phyloP scores from a whole-genome alignment of 2,113 vertebrate species.

The Notarius quadriscutis region DNA sequence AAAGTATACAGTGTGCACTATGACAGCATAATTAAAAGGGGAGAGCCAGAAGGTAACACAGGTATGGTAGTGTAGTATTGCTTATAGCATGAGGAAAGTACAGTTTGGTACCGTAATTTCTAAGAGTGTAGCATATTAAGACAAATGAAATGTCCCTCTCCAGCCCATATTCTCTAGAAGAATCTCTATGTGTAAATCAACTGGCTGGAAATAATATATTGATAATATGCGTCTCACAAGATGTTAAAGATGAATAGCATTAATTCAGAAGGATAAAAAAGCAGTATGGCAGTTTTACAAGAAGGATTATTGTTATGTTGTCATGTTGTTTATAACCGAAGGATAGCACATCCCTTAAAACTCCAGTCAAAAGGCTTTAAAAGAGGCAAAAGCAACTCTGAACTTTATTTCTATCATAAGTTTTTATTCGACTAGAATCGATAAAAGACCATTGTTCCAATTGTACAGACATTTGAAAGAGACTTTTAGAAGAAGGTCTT shows the following conservation, averaged over 20 bases:
- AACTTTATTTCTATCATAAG: not conserved
- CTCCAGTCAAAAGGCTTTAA: not conserved
- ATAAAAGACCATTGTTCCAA: not conserved
- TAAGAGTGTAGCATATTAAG: not conserved
- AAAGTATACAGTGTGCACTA: too few species aligned
- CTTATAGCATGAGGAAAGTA: not conserved
- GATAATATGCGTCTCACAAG: not conserved
- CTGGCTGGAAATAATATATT: not conserved
- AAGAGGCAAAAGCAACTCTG: not conserved
- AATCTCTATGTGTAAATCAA: not conserved
- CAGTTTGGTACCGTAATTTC: not conserved
- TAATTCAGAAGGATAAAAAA: not conserved
- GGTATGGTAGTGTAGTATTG: too few species aligned
- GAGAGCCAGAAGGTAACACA: too few species aligned
- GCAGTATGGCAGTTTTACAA: not conserved
- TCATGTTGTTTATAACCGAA: not conserved
- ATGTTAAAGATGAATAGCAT: not conserved
- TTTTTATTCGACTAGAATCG: not conserved
- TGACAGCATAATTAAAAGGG: too few species aligned
- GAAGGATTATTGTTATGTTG: not conserved
- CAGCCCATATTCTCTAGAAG: not conserved
- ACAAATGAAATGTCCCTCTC: not conserved
- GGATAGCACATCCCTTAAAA: not conserved
- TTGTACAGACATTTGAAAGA: conserved; percentile 8
- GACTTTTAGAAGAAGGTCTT: conserved; percentile 18